Evolutionary conservation across 1,140 invertebrate species (phyloP), one percentile per base, ranked within the genome.

Genomic region (Yoshiicerus persimilis): DNA sequence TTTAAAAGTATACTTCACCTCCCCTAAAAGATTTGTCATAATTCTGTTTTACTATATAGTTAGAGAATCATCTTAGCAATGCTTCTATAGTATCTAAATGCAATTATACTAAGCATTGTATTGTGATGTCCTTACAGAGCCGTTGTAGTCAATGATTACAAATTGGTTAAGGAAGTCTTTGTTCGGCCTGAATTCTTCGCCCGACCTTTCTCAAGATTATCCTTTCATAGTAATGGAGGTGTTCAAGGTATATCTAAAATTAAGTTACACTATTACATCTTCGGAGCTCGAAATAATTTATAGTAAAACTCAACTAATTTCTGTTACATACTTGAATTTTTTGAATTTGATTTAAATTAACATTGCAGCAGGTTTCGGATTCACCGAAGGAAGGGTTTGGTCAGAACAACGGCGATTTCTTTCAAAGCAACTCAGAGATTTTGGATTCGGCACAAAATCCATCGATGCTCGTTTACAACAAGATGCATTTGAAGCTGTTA

Each of bases 331-430:
- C n/a, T n/a, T n/a, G n/a, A n/a, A n/a, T n/a, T n/a, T 11, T 47
- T 20, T 47, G n/a, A 47, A 47, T 1, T 20, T 8, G 8, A 20
- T n/a, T n/a, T n/a, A 5, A 2, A 5, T 20, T n/a, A n/a, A 56
- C n/a, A 5, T n/a, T n/a, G n/a, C n/a, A n/a, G 2, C 23, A 89
- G 93, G 93, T 56, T 85, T 93, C 9, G 88, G 93, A 8, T 89
- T 91, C 30, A 90, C 90, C 5, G 90, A 91, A 86, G 93, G 92
- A 16, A 39, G 91, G 3, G 34, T 88, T 16, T 94, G 93, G 93
- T 91, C 92, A 91, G 93, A 94, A 91, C 92, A 93, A 62, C 90
- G 93, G n/a, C 91, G 91, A 39, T 93, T 92, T 88, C 80, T 92
- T 9, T 85, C 93, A 36, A 90, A 89, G 9, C 91, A 92, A 2